Evolutionary conservation across 1,140 invertebrate species (phyloP).

Genomic region (Drosophila biarmipes): DNA sequence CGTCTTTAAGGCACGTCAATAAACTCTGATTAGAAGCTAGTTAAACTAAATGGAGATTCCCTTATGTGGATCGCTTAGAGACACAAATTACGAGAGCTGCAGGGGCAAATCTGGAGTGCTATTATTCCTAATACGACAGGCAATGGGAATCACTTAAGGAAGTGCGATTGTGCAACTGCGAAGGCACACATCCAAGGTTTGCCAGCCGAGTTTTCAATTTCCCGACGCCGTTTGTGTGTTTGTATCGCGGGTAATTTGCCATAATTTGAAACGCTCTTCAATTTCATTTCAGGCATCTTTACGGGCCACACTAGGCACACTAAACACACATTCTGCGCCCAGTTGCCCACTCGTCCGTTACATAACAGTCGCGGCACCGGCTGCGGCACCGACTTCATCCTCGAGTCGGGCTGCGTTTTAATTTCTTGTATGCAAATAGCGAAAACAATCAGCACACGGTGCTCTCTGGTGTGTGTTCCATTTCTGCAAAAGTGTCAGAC

Average conservation of each 20-base stretch:
- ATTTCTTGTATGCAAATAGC: constrained; percentile 60
- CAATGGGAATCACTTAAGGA: constrained; percentile 17
- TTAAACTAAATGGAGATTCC: constrained; percentile 16
- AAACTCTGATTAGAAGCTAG: constrained; percentile 20
- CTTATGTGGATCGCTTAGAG: constrained; percentile 18
- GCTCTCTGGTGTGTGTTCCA: constrained; percentile 50
- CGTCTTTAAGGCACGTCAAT: constrained; percentile 7
- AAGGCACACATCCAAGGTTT: constrained; percentile 9
- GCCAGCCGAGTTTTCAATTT: constrained; percentile 38
- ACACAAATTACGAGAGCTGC: constrained; percentile 17
- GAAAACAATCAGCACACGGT: constrained; percentile 49
- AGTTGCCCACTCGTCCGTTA: constrained; percentile 54
- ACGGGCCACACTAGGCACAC: constrained; percentile 45
- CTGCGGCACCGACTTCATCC: constrained; percentile 21
- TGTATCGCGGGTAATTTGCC: constrained; percentile 44
- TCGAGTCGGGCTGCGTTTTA: constrained; percentile 33
- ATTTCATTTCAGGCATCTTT: constrained; percentile 54
- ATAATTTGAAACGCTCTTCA: constrained; percentile 53
- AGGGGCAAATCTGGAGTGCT: constrained; percentile 13
- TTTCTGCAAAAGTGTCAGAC: constrained; percentile 76
- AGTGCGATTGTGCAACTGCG: constrained; percentile 19
- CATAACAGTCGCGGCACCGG: constrained; percentile 37
- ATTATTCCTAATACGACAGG: constrained; percentile 15
- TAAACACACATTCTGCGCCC: constrained; percentile 56
- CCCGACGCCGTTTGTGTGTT: constrained; percentile 18